Evolutionary conservation across 2,888 invertebrate genomes (phyloP), one percentile per base, ranked within the genome.

Genomic region (Drosophila ustulata): DNA sequence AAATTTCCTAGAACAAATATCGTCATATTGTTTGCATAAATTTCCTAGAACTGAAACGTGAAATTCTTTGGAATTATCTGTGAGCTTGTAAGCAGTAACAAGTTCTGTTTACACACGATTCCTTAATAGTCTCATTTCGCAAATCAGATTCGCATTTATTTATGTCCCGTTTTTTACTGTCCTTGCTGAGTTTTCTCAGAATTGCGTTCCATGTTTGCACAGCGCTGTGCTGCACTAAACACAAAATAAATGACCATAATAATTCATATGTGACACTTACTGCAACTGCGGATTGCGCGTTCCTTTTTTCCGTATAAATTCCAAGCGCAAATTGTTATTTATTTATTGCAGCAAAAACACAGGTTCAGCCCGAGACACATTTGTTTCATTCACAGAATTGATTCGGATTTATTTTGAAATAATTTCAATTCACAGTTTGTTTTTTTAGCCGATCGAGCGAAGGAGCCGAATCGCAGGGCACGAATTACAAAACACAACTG

Each of bases 401-500:
- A 39, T 51, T 23, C 3, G 13, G 37, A 51, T 34, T 23, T 55
- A 30, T 46, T 18, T 50, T 0, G 18, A 18, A 18, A 13, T 4
- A 39, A 41, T 28, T 41, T 46, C 7, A 8, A 50, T 50, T 26
- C 32, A 25, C 8, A 51, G 4, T 4, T 13, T 34, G n/a, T 0
- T 1, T 4, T 8, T 1, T 9, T 26, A 47, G 23, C 50, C 32
- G 72, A 74, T 68, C 58, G 55, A 39, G 58, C 46, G 51, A 6
- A 32, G 43, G 9, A 61, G 47, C 37, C 80, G 76, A 78, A 71
- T 76, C 70, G 78, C 64, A 71, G 46, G 66, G 73, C 67, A 71
- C 81, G 79, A 66, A 75, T 52, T 64, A 63, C 89, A 62, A 78
- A 86, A 66, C 67, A 62, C 73, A 86, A 85, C 84, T 85, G 87